phyloP scores from a whole-genome alignment of 2,797 vertebrate species.

The Aeoliscus strigatus region DNA sequence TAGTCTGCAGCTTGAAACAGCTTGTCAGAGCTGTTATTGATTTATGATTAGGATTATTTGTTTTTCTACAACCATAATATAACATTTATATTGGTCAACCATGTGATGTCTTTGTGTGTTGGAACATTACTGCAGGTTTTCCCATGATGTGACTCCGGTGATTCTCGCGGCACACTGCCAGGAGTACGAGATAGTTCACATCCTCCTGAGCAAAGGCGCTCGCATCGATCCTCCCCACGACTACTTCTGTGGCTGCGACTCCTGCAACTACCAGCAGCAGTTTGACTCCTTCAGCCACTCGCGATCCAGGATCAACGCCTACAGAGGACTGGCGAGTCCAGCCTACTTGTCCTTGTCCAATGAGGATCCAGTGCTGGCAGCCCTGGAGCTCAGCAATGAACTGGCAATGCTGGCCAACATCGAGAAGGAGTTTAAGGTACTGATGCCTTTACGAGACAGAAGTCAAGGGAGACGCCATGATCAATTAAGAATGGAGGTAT shows the following conservation, averaged over 20 bases:
- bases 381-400: constrained; percentile 94
- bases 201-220: constrained; percentile 86
- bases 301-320: constrained; percentile 92
- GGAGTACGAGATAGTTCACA: constrained; percentile 91
- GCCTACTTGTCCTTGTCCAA: constrained; percentile 91
- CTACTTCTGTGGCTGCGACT: constrained; percentile 90
- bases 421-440: constrained; percentile 96
- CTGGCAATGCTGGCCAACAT: constrained; percentile 90
- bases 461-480: no score
- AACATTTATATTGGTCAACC: no score
- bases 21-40: no score
- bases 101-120: no score
- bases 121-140: constrained; percentile 89
- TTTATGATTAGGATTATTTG: no score
- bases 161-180: constrained; percentile 91
- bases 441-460: no score
- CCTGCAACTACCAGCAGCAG: constrained; percentile 85
- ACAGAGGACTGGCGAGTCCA: constrained; percentile 91
- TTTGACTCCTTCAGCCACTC: constrained; percentile 92
- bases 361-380: constrained; percentile 91
- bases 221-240: constrained; percentile 87
- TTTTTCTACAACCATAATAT: no score
- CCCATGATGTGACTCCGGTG: constrained; percentile 89
- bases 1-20: no score
- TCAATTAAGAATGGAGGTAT: no score